Evolutionary conservation across 2,888 invertebrate species (phyloP).

Genomic region (Cabera pusaria): DNA sequence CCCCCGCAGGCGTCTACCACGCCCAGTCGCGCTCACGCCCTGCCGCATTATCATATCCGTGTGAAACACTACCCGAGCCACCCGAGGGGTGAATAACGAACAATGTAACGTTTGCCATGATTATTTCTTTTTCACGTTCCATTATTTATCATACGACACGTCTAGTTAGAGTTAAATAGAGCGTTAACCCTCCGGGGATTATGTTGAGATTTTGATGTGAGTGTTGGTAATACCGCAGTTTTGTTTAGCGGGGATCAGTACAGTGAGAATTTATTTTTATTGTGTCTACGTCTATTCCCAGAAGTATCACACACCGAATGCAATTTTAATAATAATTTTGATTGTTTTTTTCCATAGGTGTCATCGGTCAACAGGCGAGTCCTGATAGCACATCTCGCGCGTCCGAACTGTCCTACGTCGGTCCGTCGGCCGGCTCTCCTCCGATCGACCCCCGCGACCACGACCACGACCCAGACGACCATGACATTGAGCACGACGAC

Average conservation of each 20-base stretch:
- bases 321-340: too few species aligned
- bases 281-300: too few species aligned
- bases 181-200: constrained; percentile 61
- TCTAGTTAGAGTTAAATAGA: constrained; percentile 69
- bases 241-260: constrained; percentile 40
- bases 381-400: constrained; percentile 95
- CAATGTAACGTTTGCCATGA: constrained; percentile 64
- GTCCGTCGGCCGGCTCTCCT: constrained; percentile 64
- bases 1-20: constrained; percentile 49
- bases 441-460: constrained; percentile 61
- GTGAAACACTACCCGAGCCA: constrained; percentile 66
- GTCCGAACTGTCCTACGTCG: constrained; percentile 87
- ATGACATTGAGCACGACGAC: constrained; percentile 84
- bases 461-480: constrained; percentile 60
- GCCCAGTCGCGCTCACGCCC: constrained; percentile 62
- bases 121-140: constrained; percentile 62
- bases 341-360: constrained; percentile 57
- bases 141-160: constrained; percentile 56
- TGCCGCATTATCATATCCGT: constrained; percentile 61
- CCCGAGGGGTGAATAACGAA: constrained; percentile 62
- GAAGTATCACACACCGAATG: too few species aligned
- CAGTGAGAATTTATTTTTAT: constrained; percentile 2
- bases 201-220: constrained; percentile 63
- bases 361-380: constrained; percentile 88
- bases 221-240: constrained; percentile 47